phyloP scores from a whole-genome alignment of 2,797 vertebrate species.

The Urosaurus nigricauda region DNA sequence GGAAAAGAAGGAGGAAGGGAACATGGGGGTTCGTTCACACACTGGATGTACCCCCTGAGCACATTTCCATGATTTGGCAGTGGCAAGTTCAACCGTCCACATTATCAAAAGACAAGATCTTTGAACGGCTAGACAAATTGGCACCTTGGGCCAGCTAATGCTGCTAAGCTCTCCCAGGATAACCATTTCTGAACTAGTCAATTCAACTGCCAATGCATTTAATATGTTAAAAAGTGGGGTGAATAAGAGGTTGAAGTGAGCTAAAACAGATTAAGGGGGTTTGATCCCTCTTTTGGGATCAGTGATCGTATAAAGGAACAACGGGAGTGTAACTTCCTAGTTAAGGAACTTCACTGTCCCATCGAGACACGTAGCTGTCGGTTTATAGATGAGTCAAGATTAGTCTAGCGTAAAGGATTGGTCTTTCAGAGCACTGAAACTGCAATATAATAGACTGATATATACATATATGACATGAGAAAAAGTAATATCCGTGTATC shows the following conservation, averaged over 20 bases:
- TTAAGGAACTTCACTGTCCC: not conserved
- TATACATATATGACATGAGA: not conserved
- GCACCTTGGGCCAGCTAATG: not conserved
- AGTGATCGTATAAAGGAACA: not conserved
- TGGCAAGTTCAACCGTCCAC: not conserved
- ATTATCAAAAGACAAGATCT: not conserved
- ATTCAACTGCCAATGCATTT: not conserved
- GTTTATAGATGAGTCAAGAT: not conserved
- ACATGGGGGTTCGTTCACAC: slow-evolving; percentile 3
- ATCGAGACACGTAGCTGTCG: not conserved
- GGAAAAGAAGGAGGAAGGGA: slow-evolving; percentile 30
- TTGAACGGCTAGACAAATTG: not conserved
- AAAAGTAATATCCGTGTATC: not conserved
- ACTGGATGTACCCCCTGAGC: not conserved
- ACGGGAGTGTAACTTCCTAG: not conserved
- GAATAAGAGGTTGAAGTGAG: slow-evolving; percentile 7
- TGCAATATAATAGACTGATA: not conserved
- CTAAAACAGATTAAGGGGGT: not conserved
- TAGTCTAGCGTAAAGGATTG: not conserved
- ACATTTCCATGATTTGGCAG: not conserved
- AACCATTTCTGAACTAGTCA: not conserved
- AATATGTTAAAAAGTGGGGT: not conserved
- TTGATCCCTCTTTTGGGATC: slow-evolving; percentile 25
- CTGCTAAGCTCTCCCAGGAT: not conserved
- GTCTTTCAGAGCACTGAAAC: not conserved